Evolutionary conservation across 2,113 vertebrate species (phyloP).

Genomic region (Lichenostomus cassidix): DNA sequence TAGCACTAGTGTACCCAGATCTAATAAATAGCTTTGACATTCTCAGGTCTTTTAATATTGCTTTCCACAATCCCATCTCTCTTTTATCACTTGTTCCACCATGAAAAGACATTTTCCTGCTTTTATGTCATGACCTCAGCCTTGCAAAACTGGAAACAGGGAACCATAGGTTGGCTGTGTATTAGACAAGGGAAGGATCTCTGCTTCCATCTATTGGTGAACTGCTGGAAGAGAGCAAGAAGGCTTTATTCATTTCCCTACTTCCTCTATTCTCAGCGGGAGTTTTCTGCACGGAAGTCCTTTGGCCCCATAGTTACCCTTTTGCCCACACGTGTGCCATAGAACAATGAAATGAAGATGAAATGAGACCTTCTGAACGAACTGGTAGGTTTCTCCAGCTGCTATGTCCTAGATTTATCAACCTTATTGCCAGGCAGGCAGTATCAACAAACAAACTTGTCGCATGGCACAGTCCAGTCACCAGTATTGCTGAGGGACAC

Average conservation of each 20-base stretch:
- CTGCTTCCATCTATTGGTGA: constrained; percentile 12
- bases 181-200: neutral
- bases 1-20: neutral
- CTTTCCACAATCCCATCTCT: neutral
- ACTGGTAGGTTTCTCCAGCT: neutral
- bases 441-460: rapidly evolving
- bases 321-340: neutral
- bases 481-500: neutral
- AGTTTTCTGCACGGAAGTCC: neutral
- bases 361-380: neutral
- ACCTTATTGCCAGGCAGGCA: neutral
- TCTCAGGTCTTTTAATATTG: neutral
- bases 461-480: neutral
- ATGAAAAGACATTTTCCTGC: neutral
- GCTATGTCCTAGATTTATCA: neutral
- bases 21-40: neutral
- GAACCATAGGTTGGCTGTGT: neutral
- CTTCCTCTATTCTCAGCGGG: neutral
- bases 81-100: neutral
- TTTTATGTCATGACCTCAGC: neutral
- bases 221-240: neutral
- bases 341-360: neutral
- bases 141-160: neutral
- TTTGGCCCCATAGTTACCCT: neutral
- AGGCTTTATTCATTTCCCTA: neutral